These are phyloP conservation scores for Decapterus maruadsi DNA, from an alignment of 2,797 vertebrate species.

Conservation along the genomic window DNA sequence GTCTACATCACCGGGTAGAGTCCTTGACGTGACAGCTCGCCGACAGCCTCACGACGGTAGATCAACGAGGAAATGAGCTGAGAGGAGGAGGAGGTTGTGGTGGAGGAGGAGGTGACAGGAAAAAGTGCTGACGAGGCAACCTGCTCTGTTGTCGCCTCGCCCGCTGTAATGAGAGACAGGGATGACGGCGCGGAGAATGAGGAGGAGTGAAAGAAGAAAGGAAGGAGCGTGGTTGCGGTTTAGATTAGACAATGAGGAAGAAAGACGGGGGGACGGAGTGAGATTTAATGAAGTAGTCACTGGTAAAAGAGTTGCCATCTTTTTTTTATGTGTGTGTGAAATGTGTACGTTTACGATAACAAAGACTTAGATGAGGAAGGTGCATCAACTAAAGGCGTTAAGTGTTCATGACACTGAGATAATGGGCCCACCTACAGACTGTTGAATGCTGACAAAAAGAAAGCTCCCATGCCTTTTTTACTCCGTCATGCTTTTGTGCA, in stretches of 20 bases:
- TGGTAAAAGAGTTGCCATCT: background rate
- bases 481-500: constrained; percentile 46
- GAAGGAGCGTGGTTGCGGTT: constrained; percentile 12
- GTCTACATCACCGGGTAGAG: constrained; percentile 58
- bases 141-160: constrained; percentile 49
- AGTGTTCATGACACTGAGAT: constrained; percentile 25
- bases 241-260: constrained; percentile 19
- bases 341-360: background rate
- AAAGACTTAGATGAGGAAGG: background rate
- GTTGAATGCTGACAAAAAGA: constrained; percentile 43
- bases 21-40: constrained; percentile 73
- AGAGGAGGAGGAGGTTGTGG: constrained; percentile 24
- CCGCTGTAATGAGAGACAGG: constrained; percentile 52
- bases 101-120: constrained; percentile 28
- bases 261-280: background rate
- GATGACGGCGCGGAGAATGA: constrained; percentile 24
- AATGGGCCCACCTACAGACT: constrained; percentile 27
- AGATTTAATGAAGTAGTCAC: constrained; percentile 38
- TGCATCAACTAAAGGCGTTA: background rate
- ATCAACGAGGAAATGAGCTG: constrained; percentile 65
- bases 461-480: constrained; percentile 23
- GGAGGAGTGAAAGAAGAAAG: constrained; percentile 26
- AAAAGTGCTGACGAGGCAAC: constrained; percentile 71
- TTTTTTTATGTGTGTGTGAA: background rate
- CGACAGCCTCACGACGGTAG: constrained; percentile 56